Evolutionary conservation across 2,113 vertebrate species (phyloP), one percentile per base, ranked within the genome.

Genomic region (Falco punctatus): DNA sequence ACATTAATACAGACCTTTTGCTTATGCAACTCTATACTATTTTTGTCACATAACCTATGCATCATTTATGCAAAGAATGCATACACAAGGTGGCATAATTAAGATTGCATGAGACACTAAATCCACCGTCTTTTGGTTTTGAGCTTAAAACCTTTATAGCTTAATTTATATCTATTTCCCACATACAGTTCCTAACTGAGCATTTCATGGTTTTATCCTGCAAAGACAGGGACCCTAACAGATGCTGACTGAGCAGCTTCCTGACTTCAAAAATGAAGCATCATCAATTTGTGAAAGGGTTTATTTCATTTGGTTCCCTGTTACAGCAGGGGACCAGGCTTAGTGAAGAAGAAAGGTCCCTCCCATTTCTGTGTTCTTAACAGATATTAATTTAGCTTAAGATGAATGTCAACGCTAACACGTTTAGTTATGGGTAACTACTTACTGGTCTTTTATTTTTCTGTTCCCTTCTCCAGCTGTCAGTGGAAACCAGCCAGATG

Each of bases 41-140:
- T 94, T 96, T 91, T 87, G 58, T 90, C 86, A 72, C 35, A 79
- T 35, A 96, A 89, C 26, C 57, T 69, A 75, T 79, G 81, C 91
- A 94, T 89, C 73, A 82, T 96, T 94, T 89, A 95, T 94, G 38
- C 54, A 92, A 94, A 81, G 58, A 79, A 89, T 74, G 89, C 69
- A 65, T 84, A 87, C 81, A 85, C 52, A 91, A 85, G 49, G 44
- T 49, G 94, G 46, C 49, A 61, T 58, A 85, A 94, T 89, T 91
- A 95, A 94, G 78, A 80, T 75, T 95, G 71, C 66, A 88, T 35
- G 81, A 94, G 57, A 66, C 26, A 35, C 42, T 52, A 94, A 69
- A 94, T 58, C 54, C 94, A 75, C 12, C 64, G 81, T 55, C 32
- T 88, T 84, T 61, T 69, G 46, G 14, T 10, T 82, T 69, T 75